A percentile compares a stretch with the other conserved stretches of the same genome.
Conservation (phyloP, 1,140 invertebrate species). For the Bacillus rossius region DNA sequence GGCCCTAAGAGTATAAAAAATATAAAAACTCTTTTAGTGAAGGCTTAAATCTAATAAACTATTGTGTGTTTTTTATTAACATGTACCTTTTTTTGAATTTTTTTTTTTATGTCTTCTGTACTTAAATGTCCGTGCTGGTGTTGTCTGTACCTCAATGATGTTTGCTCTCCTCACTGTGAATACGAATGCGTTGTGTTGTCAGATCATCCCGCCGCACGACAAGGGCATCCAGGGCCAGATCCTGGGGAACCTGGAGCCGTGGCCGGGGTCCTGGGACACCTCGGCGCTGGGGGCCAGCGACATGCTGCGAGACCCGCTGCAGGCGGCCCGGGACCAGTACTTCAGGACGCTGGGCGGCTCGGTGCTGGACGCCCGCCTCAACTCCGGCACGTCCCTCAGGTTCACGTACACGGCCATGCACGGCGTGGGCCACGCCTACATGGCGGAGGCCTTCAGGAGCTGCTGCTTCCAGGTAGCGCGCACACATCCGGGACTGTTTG, state of each 20-base stretch:
- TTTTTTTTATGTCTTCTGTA: no score
- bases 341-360: conserved; percentile 53
- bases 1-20: no score
- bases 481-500: no score
- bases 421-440: conserved; percentile 86
- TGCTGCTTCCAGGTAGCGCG: conserved; percentile 57
- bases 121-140: no score
- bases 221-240: conserved; percentile 81
- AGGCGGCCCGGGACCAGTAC: conserved; percentile 60
- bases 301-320: conserved; percentile 50
- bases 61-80: no score
- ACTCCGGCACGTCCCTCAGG: conserved; percentile 54
- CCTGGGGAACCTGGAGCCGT: conserved; percentile 67
- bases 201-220: conserved; percentile 93
- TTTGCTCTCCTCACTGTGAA: no score
- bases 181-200: no score
- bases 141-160: no score
- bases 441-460: conserved; percentile 66
- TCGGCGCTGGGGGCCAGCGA: conserved; percentile 33
- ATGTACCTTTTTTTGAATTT: no score
- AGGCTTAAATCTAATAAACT: no score
- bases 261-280: conserved; percentile 59
- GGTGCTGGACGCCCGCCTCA: conserved; percentile 49
- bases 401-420: conserved; percentile 97
- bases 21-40: no score